Evolutionary conservation across 2,113 vertebrate species (phyloP).

Genomic region (Lagopus muta): DNA sequence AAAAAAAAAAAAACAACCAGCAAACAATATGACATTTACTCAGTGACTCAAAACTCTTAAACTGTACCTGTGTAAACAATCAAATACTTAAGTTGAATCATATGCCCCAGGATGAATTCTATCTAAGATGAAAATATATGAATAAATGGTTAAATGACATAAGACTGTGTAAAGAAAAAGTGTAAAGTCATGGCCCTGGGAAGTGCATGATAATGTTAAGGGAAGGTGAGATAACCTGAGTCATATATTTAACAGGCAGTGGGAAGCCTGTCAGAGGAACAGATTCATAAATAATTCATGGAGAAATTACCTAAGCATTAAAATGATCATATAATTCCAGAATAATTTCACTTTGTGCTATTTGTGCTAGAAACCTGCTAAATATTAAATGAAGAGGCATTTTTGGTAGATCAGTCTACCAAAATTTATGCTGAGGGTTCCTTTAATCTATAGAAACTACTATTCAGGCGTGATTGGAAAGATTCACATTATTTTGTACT

Average conservation of each 20-base stretch:
- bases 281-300: constrained; percentile 47
- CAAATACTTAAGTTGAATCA: neutral
- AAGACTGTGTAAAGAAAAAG: neutral
- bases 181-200: neutral
- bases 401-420: neutral
- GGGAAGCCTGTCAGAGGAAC: neutral
- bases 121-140: neutral
- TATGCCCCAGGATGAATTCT: neutral
- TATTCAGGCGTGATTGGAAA: neutral
- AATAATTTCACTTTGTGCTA: neutral
- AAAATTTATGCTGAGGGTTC: neutral
- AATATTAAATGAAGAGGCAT: neutral
- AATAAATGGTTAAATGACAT: neutral
- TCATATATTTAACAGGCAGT: constrained; percentile 1
- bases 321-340: neutral
- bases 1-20: neutral
- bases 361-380: neutral
- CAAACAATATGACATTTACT: neutral
- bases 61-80: neutral
- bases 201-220: constrained; percentile 3
- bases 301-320: neutral
- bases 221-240: neutral
- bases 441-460: neutral
- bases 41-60: neutral
- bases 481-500: neutral